Evolutionary conservation across 2,113 vertebrate species (phyloP).

Genomic region (Pandion haliaetus): DNA sequence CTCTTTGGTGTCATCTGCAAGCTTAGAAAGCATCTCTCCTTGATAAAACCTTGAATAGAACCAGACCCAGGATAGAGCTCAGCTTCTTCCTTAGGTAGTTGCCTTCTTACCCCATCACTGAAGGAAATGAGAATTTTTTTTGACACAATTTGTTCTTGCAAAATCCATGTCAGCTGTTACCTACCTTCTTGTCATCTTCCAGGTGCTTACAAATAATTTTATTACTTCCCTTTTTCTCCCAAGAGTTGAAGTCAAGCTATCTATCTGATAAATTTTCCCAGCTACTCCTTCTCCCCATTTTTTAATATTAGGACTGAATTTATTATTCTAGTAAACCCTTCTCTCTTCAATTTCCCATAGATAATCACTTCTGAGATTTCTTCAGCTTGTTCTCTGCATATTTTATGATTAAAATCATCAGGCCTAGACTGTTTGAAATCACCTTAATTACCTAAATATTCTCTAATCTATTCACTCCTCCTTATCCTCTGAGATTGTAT

Average conservation of each 20-base stretch:
- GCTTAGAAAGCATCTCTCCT: not conserved
- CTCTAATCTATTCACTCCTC: not conserved
- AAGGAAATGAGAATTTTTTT: not conserved
- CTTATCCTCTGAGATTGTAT: not conserved
- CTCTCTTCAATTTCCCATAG: not conserved
- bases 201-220: not conserved
- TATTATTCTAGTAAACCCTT: not conserved
- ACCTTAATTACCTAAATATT: not conserved
- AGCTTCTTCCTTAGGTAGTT: not conserved
- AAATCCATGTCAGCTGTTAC: not conserved
- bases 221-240: not conserved
- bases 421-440: not conserved
- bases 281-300: not conserved
- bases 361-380: not conserved
- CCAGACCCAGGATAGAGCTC: not conserved
- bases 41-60: not conserved
- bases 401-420: not conserved
- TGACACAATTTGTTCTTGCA: not conserved
- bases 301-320: not conserved
- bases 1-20: not conserved
- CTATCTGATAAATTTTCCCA: not conserved
- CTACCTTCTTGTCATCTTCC: not conserved
- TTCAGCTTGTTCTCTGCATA: not conserved
- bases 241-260: not conserved
- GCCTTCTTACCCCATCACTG: not conserved